These are phyloP conservation scores for Piliocolobus tephrosceles DNA, from an alignment of 2,113 vertebrate genomes.

Conservation along the genomic window DNA sequence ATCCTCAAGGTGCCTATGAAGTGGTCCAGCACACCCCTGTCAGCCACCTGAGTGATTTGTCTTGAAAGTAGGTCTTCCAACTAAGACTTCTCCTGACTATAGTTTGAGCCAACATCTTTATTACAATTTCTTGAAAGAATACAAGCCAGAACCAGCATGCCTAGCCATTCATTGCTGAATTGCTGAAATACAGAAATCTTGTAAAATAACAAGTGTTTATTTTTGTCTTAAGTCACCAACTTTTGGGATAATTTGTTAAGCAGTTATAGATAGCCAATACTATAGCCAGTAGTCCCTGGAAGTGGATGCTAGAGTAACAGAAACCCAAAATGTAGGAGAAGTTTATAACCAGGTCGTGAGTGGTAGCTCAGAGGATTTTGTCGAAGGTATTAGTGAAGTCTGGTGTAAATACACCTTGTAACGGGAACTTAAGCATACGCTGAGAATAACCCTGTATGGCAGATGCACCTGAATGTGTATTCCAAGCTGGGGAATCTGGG, in stretches of 20 bases:
- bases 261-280: not conserved
- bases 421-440: too few species aligned
- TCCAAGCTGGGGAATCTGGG: too few species aligned
- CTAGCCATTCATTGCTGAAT: not conserved
- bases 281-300: too few species aligned
- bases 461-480: too few species aligned
- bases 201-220: not conserved
- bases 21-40: not conserved
- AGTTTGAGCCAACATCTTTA: not conserved
- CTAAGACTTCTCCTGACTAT: not conserved
- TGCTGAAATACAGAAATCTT: not conserved
- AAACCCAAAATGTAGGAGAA: not conserved
- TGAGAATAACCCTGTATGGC: too few species aligned
- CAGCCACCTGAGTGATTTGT: accelerated
- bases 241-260: not conserved
- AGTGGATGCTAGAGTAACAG: not conserved
- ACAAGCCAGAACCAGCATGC: not conserved
- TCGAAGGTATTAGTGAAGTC: not conserved
- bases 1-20: too few species aligned
- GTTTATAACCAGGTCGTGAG: not conserved
- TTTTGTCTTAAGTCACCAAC: not conserved
- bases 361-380: too few species aligned
- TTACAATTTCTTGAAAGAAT: not conserved
- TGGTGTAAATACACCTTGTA: too few species aligned
- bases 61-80: not conserved